Percentiles rank a stretch among this genome's conserved stretches.
phyloP scores from a whole-genome alignment of 2,797 vertebrate species.

The Podarcis siculus region DNA sequence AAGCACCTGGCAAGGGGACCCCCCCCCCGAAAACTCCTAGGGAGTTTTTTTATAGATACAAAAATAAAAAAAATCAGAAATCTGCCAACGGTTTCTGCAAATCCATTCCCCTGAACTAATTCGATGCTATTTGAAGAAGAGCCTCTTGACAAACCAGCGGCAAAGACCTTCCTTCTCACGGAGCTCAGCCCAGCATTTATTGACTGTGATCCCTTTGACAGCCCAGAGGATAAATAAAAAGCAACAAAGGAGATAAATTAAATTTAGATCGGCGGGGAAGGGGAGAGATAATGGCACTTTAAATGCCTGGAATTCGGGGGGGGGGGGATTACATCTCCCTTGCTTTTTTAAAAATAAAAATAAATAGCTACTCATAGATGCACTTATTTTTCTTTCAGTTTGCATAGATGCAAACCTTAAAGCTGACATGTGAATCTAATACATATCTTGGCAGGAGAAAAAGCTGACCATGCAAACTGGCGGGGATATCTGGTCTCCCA shows the following conservation, averaged over 20 bases:
- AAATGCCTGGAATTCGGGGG: not conserved
- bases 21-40: conserved; percentile 7
- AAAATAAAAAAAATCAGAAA: not conserved
- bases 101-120: not conserved
- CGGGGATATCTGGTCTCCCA: not conserved
- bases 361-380: not conserved
- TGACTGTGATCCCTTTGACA: not conserved
- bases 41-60: not conserved
- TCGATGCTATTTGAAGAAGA: not conserved
- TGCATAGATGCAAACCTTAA: not conserved
- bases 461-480: not conserved
- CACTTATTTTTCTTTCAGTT: not conserved
- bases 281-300: not conserved
- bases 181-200: not conserved
- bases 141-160: not conserved
- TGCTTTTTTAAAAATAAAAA: not conserved
- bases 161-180: not conserved
- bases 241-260: not conserved
- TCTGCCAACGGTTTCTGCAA: not conserved
- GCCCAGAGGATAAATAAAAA: conserved; percentile 10
- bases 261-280: not conserved
- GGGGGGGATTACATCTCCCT: not conserved
- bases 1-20: not conserved
- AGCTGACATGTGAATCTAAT: not conserved
- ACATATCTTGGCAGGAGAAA: not conserved